Conservation (phyloP, 2,113 vertebrate genomes). For the Pedionomus torquatus region DNA sequence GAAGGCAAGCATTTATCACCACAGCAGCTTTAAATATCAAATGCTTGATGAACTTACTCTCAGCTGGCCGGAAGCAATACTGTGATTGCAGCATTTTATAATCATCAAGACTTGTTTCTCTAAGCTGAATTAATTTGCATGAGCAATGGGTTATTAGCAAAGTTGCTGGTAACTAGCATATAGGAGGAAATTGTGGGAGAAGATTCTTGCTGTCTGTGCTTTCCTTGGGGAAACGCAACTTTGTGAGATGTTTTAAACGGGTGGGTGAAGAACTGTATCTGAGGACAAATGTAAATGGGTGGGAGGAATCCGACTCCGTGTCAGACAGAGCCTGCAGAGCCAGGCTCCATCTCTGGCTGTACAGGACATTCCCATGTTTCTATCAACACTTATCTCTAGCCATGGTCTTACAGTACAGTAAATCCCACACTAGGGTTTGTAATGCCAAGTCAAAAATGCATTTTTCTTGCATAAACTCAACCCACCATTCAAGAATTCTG, state of each 20-base stretch:
- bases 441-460: neutral
- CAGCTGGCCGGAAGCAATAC: constrained; percentile 66
- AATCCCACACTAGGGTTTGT: neutral
- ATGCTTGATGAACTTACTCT: constrained; percentile 70
- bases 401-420: neutral
- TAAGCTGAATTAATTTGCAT: constrained; percentile 71
- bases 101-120: constrained; percentile 67
- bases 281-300: neutral
- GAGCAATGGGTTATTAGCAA: constrained; percentile 46
- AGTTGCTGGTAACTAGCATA: constrained; percentile 4
- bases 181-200: neutral
- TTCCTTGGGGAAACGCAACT: neutral
- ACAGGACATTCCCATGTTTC: neutral
- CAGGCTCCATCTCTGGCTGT: neutral
- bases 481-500: neutral
- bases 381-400: neutral
- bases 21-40: constrained; percentile 56
- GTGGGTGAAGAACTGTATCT: neutral
- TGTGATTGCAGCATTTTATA: constrained; percentile 70
- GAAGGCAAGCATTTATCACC: constrained; percentile 62
- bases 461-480: neutral
- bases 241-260: neutral
- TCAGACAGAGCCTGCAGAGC: neutral
- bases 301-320: neutral
- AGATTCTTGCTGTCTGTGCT: neutral